A percentile compares a stretch with the other conserved stretches of the same genome.
phyloP scores from a whole-genome alignment of 2,113 vertebrate genomes.

The Passer domesticus region DNA sequence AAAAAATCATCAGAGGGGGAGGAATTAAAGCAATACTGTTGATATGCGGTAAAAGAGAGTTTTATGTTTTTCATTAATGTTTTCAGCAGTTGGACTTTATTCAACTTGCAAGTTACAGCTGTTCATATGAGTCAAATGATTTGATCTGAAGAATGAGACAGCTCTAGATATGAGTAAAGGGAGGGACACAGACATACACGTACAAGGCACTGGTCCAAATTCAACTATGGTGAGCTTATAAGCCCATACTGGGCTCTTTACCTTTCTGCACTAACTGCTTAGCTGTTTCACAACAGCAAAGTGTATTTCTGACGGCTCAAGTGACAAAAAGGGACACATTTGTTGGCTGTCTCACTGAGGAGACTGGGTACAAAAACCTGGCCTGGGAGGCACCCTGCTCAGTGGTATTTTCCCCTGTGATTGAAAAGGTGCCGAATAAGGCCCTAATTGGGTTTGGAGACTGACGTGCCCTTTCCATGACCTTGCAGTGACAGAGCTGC shows the following conservation, averaged over 20 bases:
- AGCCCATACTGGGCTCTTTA: background rate
- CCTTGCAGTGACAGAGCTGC: constrained; percentile 8
- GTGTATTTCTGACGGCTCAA: background rate
- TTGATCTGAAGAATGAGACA: constrained; percentile 7
- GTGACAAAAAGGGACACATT: background rate
- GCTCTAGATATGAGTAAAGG: background rate
- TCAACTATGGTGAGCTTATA: background rate
- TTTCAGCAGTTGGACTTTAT: constrained; percentile 11
- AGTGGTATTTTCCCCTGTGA: background rate
- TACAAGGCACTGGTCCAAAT: background rate
- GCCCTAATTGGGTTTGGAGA: background rate
- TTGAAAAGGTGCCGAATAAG: background rate
- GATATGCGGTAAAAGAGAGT: background rate
- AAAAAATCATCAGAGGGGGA: background rate
- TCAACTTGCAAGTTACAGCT: constrained; percentile 29
- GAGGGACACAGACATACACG: background rate
- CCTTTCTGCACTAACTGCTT: background rate
- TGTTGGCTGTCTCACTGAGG: background rate
- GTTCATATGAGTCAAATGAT: background rate
- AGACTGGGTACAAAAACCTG: background rate
- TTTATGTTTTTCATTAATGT: constrained; percentile 12
- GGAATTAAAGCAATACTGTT: background rate
- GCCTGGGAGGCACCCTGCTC: background rate
- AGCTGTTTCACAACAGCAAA: background rate
- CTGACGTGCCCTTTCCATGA: constrained; percentile 5